These are phyloP conservation scores for Parazoanthus atlanticus DNA, from an alignment of 92 coral and sea anemone species.

Conservation along the genomic window DNA sequence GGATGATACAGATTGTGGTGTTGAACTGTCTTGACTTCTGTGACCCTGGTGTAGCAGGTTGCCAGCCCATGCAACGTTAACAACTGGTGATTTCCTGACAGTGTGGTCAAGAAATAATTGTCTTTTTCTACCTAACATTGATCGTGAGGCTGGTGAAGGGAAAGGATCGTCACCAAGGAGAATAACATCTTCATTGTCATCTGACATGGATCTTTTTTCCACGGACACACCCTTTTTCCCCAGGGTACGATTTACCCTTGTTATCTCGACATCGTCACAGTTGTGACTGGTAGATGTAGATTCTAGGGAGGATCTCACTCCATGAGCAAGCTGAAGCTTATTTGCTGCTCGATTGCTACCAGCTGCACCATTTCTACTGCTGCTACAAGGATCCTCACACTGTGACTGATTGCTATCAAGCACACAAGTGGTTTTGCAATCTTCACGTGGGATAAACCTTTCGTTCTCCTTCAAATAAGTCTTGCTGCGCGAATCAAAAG, in stretches of 20 bases:
- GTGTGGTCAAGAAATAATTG: conserved; percentile 37
- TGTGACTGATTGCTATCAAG: not conserved
- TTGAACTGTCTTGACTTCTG: conserved; percentile 1
- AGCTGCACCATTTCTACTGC: not conserved
- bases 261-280: conserved; percentile 5
- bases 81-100: conserved; percentile 69
- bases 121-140: conserved; percentile 46
- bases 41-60: not conserved
- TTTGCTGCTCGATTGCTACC: not conserved
- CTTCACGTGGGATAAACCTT: not conserved
- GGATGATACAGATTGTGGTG: not conserved
- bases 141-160: conserved; percentile 41
- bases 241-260: conserved; percentile 31
- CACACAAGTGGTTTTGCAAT: not conserved
- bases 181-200: conserved; percentile 57
- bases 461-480: not conserved
- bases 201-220: not conserved
- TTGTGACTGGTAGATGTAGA: not conserved
- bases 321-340: not conserved
- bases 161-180: conserved; percentile 46
- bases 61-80: conserved; percentile 52
- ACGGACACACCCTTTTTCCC: not conserved
- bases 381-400: not conserved
- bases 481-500: not conserved
- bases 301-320: not conserved